Evolutionary conservation across 2,113 vertebrate genomes (phyloP), one percentile per base, ranked within the genome.

Genomic region (Podarcis muralis): DNA sequence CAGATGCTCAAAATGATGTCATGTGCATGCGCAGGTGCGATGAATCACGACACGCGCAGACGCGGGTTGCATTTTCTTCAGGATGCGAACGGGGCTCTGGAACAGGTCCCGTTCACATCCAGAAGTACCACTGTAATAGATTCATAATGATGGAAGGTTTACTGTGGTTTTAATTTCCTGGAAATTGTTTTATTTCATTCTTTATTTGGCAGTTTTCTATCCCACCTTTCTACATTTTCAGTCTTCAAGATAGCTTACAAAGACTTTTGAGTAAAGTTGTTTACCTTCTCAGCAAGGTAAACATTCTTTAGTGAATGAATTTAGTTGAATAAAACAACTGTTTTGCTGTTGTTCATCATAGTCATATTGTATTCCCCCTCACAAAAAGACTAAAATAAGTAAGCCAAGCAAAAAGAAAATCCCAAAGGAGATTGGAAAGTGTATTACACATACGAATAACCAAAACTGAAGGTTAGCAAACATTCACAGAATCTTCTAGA

Each of bases 81-180:
- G 43, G 43, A 8, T 43, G 43, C 43, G 6, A 43, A 43, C 6
- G 1, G 6, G 40, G 40, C 40, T 43, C 40, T 43, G 6, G 40
- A 43, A 43, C 40, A 43, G 40, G 6, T 43, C 40, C 43, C 1
- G 6, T 43, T 43, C 7, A 1, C 43, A 43, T 43, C 43, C 43
- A 43, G 43, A 43, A 43, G 43, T 43, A 43, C 43, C 43, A 43
- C 43, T 43, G 43, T 43, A 92, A 25, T 5, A 1, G 62, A 89
- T 94, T 90, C 37, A 65, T 90, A 65, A 62, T 83, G 32, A 9
- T n/a, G 11, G 8, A 32, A 57, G 23, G 15, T 35, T 84, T 65
- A 85, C 78, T 93, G 72, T 12, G 16, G 83, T 93, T 89, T 86
- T 72, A 32, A 40, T 43, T 59, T 81, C 16, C 69, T 81, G n/a